Evolutionary conservation across 2,797 vertebrate genomes (phyloP).

Genomic region (Pseudochromis fuscus): DNA sequence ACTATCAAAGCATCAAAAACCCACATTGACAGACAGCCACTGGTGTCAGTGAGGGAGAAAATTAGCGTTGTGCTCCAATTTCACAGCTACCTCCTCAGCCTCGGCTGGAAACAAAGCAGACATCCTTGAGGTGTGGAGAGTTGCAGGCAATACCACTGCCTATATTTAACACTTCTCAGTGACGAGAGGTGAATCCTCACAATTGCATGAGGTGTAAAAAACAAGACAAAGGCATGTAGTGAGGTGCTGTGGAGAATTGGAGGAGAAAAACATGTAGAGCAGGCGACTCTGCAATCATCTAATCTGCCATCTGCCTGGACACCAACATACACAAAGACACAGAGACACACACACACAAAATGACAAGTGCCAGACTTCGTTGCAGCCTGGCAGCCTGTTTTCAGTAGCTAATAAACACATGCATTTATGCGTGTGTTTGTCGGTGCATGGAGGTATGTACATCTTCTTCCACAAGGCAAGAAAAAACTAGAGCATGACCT

Average conservation of each 20-base stretch:
- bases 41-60: conserved; percentile 59
- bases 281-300: conserved; percentile 64
- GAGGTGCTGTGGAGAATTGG: conserved; percentile 20
- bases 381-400: conserved; percentile 53
- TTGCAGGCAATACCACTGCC: not conserved
- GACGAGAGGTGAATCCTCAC: conserved; percentile 35
- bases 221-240: conserved; percentile 40
- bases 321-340: conserved; percentile 30
- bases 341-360: conserved; percentile 31
- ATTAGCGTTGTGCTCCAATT: conserved; percentile 57
- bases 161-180: conserved; percentile 40
- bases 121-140: conserved; percentile 44
- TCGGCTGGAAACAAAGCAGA: conserved; percentile 53
- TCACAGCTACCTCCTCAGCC: conserved; percentile 61
- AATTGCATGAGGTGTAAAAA: conserved; percentile 33
- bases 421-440: not conserved
- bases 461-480: conserved; percentile 7
- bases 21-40: conserved; percentile 54
- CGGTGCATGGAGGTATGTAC: conserved; percentile 22
- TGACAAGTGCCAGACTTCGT: conserved; percentile 58
- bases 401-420: conserved; percentile 30
- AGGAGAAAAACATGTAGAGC: conserved; percentile 31
- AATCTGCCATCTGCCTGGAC: conserved; percentile 81
- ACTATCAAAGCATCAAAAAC: conserved; percentile 66
- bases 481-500: conserved; percentile 23